Evolutionary conservation across 64 coral and sea anemone genomes (phyloP).

Genomic region (Astreopora myriophthalma): DNA sequence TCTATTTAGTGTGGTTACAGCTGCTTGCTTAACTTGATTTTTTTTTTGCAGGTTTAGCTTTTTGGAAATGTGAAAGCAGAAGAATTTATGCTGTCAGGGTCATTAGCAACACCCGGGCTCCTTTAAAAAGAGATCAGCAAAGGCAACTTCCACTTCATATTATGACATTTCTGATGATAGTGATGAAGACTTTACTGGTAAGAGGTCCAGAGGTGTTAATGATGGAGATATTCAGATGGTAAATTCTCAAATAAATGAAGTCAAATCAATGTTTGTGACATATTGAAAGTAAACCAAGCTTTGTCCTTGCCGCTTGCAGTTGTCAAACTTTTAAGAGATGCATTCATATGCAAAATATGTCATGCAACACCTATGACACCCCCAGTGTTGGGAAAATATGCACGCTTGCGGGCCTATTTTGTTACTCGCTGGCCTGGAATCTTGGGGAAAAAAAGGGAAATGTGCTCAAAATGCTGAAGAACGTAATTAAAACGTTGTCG

Average conservation of each 20-base stretch:
- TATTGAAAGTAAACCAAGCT: slow-evolving; percentile 31
- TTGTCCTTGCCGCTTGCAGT: slow-evolving; percentile 47
- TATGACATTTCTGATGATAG: slow-evolving; percentile 61
- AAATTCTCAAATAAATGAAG: slow-evolving; percentile 37
- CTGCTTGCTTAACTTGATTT: background rate
- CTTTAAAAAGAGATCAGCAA: slow-evolving; percentile 27
- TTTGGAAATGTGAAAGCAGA: slow-evolving; percentile 65
- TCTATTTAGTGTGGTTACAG: background rate
- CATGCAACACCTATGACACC: background rate
- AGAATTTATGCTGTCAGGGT: slow-evolving; percentile 54
- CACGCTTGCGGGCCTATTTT: no score
- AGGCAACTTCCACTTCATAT: background rate
- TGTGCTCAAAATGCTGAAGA: no score
- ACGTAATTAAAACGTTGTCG: no score
- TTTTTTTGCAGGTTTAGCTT: slow-evolving; percentile 54
- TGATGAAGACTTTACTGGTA: slow-evolving; percentile 52
- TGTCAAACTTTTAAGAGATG: slow-evolving; percentile 52
- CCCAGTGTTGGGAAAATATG: background rate
- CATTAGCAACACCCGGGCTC: background rate
- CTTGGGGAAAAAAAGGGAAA: no score
- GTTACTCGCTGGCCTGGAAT: no score
- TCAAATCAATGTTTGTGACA: slow-evolving; percentile 57
- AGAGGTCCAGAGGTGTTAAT: slow-evolving; percentile 26
- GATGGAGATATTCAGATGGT: slow-evolving; percentile 50
- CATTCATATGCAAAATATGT: slow-evolving; percentile 58